phyloP scores from a whole-genome alignment of 2,888 invertebrate genomes.

The Parochlus steinenii region DNA sequence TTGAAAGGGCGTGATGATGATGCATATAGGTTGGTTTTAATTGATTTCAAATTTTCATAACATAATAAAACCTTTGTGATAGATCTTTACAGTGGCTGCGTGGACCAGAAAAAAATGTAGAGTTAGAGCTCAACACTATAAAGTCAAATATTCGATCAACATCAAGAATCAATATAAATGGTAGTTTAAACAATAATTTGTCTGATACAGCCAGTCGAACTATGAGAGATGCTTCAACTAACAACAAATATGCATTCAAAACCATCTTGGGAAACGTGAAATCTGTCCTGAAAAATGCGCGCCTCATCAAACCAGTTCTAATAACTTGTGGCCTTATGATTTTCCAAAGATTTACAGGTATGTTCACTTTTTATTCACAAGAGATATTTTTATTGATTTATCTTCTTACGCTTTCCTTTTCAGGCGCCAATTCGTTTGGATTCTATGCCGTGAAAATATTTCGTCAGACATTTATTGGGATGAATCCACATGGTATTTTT shows the following conservation, averaged over 20 bases:
- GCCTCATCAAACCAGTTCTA: constrained; percentile 50
- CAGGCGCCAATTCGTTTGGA: constrained; percentile 69
- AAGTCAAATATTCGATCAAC: constrained; percentile 49
- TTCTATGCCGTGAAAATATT: constrained; percentile 79
- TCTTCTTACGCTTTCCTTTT: not conserved
- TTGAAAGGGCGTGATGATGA: constrained; percentile 59
- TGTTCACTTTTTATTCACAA: not conserved
- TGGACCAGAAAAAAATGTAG: constrained; percentile 63
- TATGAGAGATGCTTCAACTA: constrained; percentile 33
- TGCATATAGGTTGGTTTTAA: constrained; percentile 33
- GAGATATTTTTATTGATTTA: no score
- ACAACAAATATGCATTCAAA: constrained; percentile 27
- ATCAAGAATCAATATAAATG: constrained; percentile 14
- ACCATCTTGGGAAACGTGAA: constrained; percentile 21
- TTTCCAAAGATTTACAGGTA: constrained; percentile 54
- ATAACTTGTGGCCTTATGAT: constrained; percentile 79
- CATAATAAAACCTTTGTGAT: no score
- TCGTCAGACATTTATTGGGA: constrained; percentile 61
- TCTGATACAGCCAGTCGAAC: no score
- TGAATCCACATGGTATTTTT: constrained; percentile 51
- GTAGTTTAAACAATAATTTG: constrained; percentile 9
- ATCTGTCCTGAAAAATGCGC: constrained; percentile 27
- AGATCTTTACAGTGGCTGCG: constrained; percentile 61
- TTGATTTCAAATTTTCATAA: no score
- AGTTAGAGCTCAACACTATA: constrained; percentile 53